Evolutionary conservation across 2,888 invertebrate species (phyloP).

Genomic region (Cenopis cana): DNA sequence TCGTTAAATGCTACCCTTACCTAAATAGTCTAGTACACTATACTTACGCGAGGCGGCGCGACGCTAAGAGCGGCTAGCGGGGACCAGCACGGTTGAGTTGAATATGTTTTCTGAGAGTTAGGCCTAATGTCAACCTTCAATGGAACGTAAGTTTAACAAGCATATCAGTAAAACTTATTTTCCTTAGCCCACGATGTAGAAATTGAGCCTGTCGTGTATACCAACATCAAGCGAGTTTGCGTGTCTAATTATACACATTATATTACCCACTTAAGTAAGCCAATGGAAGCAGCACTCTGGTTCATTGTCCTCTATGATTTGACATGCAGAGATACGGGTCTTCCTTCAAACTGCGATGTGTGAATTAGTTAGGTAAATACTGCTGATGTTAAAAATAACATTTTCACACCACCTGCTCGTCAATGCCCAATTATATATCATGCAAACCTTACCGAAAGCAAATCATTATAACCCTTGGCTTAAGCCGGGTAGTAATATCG

Average conservation of each 20-base stretch:
- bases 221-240: not conserved
- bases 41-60: constrained; percentile 16
- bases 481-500: too few species aligned
- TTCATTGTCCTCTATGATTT: not conserved
- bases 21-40: too few species aligned
- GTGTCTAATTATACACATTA: constrained; percentile 7
- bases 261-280: constrained; percentile 4
- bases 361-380: too few species aligned
- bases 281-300: not conserved
- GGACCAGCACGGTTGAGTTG: not conserved
- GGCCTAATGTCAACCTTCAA: not conserved
- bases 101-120: not conserved
- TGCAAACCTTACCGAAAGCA: too few species aligned
- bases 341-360: not conserved
- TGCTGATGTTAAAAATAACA: too few species aligned
- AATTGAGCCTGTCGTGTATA: not conserved
- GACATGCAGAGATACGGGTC: not conserved
- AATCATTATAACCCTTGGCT: too few species aligned
- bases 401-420: too few species aligned
- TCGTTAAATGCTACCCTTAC: too few species aligned
- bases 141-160: not conserved
- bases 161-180: not conserved
- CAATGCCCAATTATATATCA: too few species aligned
- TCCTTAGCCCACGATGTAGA: not conserved
- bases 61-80: constrained; percentile 17